Conservation (phyloP, 1,140 invertebrate genomes). For the Drosophila simulans region DNA sequence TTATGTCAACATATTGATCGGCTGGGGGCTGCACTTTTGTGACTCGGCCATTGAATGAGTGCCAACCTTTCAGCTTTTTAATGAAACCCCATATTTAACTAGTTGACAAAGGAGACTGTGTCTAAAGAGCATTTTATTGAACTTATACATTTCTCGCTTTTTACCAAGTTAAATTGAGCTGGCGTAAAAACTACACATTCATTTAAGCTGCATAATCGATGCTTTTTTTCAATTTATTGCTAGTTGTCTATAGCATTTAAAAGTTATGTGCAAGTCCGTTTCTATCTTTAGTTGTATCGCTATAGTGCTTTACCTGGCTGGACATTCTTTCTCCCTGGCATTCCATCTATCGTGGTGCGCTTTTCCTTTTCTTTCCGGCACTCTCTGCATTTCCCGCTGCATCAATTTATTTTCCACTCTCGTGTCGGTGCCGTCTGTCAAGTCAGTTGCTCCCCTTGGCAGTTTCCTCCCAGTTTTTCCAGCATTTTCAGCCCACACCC, state of each 20-base stretch:
- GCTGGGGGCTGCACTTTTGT: background rate
- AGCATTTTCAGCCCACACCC: constrained; percentile 2
- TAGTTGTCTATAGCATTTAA: background rate
- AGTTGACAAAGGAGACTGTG: background rate
- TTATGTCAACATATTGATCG: constrained; percentile 28
- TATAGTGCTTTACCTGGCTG: constrained; percentile 25
- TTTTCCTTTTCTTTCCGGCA: constrained; percentile 39
- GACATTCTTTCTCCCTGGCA: constrained; percentile 23
- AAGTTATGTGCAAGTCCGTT: background rate
- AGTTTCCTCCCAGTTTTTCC: constrained; percentile 19
- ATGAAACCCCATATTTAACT: background rate
- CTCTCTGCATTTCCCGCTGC: constrained; percentile 21
- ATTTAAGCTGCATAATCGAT: background rate
- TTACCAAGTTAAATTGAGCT: background rate
- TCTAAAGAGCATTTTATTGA: background rate
- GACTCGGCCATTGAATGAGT: constrained; percentile 2
- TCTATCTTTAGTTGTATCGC: constrained; percentile 7
- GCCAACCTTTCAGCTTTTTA: constrained; percentile 1
- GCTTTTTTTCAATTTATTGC: background rate
- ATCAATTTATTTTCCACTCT: constrained; percentile 53
- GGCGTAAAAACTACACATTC: background rate
- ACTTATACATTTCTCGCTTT: background rate
- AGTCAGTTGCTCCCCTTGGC: constrained; percentile 49
- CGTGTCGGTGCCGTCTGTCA: constrained; percentile 65
- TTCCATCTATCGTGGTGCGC: constrained; percentile 34